phyloP scores from a whole-genome alignment of 1,140 invertebrate genomes.

The Drosophila fuyamai region DNA sequence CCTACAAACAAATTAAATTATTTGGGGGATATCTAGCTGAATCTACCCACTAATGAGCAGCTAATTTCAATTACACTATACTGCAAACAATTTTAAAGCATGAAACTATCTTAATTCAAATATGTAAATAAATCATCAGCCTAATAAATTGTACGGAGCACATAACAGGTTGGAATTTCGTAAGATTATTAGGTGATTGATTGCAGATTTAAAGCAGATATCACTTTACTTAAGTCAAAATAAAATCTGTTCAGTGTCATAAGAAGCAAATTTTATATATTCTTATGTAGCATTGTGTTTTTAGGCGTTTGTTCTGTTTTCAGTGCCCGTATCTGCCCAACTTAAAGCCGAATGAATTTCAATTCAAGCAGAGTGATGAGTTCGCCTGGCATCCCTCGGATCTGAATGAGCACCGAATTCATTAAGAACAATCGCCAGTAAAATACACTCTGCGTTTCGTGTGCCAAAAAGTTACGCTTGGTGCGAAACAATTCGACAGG shows the following conservation, averaged over 20 bases:
- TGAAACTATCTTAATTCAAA: too few relatives aligned
- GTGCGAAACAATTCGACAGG: conserved; percentile 56
- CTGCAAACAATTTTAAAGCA: neutral
- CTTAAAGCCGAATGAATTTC: conserved; percentile 69
- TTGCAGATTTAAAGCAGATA: too few relatives aligned
- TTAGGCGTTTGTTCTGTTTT: neutral
- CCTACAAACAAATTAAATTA: conserved; percentile 49
- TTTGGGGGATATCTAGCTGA: conserved; percentile 1
- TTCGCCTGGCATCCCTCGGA: conserved; percentile 56
- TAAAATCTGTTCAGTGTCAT: neutral
- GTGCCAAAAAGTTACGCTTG: conserved; percentile 74
- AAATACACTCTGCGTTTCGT: conserved; percentile 17
- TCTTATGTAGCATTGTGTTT: neutral
- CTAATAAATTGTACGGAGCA: too few relatives aligned
- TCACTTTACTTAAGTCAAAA: neutral
- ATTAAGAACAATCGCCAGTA: conserved; percentile 74
- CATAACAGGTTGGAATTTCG: too few relatives aligned
- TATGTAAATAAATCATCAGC: too few relatives aligned
- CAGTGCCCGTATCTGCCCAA: conserved; percentile 60
- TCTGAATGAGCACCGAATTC: conserved; percentile 66
- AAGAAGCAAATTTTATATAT: neutral
- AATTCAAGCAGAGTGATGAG: conserved; percentile 71
- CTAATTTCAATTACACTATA: conserved; percentile 14
- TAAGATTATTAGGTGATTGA: too few relatives aligned
- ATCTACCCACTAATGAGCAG: conserved; percentile 16